phyloP scores from a whole-genome alignment of 2,888 invertebrate species.

The Hydrotaea cyrtoneurina region DNA sequence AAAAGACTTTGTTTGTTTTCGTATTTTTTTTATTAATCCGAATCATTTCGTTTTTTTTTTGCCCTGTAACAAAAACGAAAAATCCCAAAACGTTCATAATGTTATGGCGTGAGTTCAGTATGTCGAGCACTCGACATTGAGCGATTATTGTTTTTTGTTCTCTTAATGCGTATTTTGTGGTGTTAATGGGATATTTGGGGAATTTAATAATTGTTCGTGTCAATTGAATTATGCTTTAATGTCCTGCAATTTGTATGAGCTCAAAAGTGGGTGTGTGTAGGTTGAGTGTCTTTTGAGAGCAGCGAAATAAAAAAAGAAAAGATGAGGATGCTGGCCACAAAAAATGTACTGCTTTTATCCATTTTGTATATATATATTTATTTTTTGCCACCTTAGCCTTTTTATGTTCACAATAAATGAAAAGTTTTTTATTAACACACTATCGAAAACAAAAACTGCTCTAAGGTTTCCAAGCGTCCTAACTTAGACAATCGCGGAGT shows the following conservation, averaged over 20 bases:
- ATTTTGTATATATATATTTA: no score
- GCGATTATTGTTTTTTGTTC: neutral
- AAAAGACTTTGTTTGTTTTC: slow-evolving; percentile 14
- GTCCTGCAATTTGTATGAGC: no score
- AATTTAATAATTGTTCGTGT: slow-evolving; percentile 12
- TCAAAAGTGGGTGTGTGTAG: neutral
- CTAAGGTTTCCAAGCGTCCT: no score
- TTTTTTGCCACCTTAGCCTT: no score
- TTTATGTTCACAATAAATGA: no score
- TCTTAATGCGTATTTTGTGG: neutral
- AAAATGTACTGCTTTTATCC: no score
- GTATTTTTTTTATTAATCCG: neutral
- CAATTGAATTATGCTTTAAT: neutral
- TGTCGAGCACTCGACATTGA: neutral
- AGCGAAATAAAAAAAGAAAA: no score
- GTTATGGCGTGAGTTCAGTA: neutral
- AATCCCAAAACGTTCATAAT: neutral
- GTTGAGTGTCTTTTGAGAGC: no score
- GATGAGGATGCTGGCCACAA: no score
- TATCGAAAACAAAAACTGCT: no score
- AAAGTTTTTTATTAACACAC: no score
- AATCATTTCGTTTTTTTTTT: neutral
- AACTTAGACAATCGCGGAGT: no score
- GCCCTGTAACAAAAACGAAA: neutral
- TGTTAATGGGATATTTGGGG: neutral